Evolutionary conservation across 2,113 vertebrate genomes (phyloP), one percentile per base, ranked within the genome.

Genomic region (Vulpes vulpes): DNA sequence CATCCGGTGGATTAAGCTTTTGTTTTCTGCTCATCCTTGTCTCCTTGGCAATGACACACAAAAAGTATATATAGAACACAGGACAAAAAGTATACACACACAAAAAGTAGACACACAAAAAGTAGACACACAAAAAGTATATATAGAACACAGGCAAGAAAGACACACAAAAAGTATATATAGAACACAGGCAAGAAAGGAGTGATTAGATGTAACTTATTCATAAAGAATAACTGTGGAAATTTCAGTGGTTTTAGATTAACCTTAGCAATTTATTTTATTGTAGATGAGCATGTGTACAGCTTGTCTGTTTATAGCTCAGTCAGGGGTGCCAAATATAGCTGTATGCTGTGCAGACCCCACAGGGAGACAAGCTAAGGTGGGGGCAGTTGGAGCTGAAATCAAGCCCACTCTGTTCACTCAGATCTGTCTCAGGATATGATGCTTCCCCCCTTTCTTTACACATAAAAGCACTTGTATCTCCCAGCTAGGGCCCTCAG

Each of bases 271-370:
- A 35, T 51, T 53, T 49, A 49, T 78, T 83, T 59, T 55, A 30
- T 49, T 49, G 55, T 35, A 82, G 55, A 35, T 4, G n/a, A 27
- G 35, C 93, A 78, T 1, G 20, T 15, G 30, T 53, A 23, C 51
- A 22, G 59, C 32, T 25, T 49, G 67, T 78, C 16, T 89, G 49
- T 62, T 25, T n/a, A 0, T 12, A 2, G 5, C 10, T 8, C 69
- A 76, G 12, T 8, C 20, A n/a, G 49, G 8, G 74, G 22, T 95
- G 89, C 35, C 8, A 22, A 5, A 1, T 32, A 6, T 1, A 65
- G 69, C 9, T 43, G 57, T 14, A 5, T 2, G 17, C 4, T 0
- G 2, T 59, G 32, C 11, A 2, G 1, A 3, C 20, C 5, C 22
- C 43, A 3, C 4, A 8, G 10, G 20, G 89, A 38, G 15, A 55